Conservation (phyloP, 2,113 vertebrate genomes). For the Anhinga anhinga region DNA sequence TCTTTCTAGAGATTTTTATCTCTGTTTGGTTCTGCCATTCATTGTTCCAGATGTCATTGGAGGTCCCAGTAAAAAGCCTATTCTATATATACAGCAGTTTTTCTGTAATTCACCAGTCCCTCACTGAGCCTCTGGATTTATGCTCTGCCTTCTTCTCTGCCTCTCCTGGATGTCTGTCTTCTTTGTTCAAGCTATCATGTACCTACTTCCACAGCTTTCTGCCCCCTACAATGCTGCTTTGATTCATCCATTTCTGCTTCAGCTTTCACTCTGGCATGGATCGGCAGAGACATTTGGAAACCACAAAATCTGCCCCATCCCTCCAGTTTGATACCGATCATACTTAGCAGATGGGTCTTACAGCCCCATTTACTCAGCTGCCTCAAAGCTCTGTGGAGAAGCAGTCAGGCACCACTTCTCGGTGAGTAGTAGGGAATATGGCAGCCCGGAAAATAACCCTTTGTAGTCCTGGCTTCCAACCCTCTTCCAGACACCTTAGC, state of each 20-base stretch:
- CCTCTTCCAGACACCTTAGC: background rate
- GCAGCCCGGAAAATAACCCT: background rate
- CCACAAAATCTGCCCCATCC: background rate
- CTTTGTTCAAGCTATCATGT: background rate
- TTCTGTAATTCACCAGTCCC: background rate
- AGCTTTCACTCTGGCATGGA: background rate
- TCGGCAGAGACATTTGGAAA: background rate
- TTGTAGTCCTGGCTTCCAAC: background rate
- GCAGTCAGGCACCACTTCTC: background rate
- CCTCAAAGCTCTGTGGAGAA: background rate
- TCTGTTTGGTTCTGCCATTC: background rate
- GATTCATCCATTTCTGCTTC: background rate
- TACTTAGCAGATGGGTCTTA: background rate
- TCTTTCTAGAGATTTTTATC: background rate
- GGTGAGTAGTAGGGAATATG: background rate
- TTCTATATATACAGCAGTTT: background rate
- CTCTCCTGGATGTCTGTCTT: background rate
- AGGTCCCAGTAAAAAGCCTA: background rate
- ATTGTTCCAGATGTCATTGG: background rate
- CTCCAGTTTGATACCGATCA: background rate
- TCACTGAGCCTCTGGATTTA: conserved; percentile 3
- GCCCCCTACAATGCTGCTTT: background rate
- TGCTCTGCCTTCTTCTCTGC: background rate
- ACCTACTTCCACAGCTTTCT: background rate
- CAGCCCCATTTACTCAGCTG: background rate